Evolutionary conservation across 2,888 invertebrate species (phyloP), one percentile per base, ranked within the genome.

Genomic region (Perdita meconis): DNA sequence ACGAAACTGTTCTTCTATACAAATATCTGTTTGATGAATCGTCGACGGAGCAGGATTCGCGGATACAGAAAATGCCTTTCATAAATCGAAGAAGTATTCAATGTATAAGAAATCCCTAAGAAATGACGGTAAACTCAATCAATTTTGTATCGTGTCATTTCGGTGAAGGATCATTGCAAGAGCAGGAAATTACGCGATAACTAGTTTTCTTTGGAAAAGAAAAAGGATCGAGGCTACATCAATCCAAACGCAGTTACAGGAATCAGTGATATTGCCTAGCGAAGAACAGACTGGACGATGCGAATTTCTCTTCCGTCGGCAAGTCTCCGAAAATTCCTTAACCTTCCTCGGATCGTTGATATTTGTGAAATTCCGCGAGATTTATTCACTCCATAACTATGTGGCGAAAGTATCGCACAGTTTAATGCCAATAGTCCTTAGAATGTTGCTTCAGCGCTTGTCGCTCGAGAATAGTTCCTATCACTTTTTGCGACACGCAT

Each of bases 401-500:
- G 30, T 30, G 6, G 30, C 3, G 30, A 4, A 30, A 30, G 2
- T 30, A 30, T 6, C 30, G 30, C 30, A 6, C 30, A 30, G 6
- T 30, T 34, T 26, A n/a, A 12, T 16, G 24, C 13, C 47, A 59
- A 50, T 26, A 34, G 50, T 47, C 19, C 24, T 12, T 47, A 6
- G 19, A 57, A 42, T 60, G 44, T 47, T 47, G 12, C 5, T 66
- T 42, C 38, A 30, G 19, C 42, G 34, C 26, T 22, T 10, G 40
- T 67, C 68, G 51, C 50, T 80, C 73, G 81, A 82, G 81, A 83
- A 82, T 84, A 75, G 61, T 79, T 70, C 66, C 76, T 76, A 77
- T 57, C 69, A 68, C 55, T 80, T 84, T 83, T 83, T 80, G 60
- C 78, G 75, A 51, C 24, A 63, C 64, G 65, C 68, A 70, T 75